Evolutionary conservation across 2,888 invertebrate genomes (phyloP).

Genomic region (Orthosia cruda): DNA sequence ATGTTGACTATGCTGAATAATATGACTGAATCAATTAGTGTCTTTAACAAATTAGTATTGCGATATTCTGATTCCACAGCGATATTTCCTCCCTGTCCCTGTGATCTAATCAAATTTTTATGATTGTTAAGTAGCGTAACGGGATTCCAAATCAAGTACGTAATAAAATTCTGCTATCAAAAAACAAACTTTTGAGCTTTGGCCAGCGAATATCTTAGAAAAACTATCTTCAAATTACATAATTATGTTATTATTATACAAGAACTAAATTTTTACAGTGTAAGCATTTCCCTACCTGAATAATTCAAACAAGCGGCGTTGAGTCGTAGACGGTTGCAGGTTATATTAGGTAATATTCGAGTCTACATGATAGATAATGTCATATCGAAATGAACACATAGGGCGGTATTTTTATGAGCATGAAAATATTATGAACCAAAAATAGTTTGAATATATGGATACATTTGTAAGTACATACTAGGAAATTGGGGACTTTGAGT

Average conservation of each 20-base stretch:
- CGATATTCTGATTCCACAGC: neutral
- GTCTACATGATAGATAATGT: neutral
- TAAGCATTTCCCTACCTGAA: slow-evolving; percentile 39
- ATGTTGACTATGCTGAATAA: neutral
- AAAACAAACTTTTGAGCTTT: slow-evolving; percentile 23
- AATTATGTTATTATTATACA: slow-evolving; percentile 24
- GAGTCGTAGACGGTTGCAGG: neutral
- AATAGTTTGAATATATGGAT: slow-evolving; percentile 2
- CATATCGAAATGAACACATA: neutral
- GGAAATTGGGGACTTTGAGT: slow-evolving; percentile 12
- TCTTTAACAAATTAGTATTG: neutral
- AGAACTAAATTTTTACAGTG: slow-evolving; percentile 40
- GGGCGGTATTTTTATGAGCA: slow-evolving; percentile 1
- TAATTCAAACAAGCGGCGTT: neutral
- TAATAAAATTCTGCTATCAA: neutral
- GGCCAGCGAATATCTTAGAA: slow-evolving; percentile 16
- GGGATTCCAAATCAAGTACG: neutral
- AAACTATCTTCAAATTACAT: slow-evolving; percentile 32
- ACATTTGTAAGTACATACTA: slow-evolving; percentile 51
- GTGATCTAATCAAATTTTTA: no score
- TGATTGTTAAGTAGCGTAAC: neutral
- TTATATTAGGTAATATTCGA: neutral
- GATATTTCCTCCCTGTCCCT: no score
- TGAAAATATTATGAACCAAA: neutral
- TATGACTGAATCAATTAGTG: neutral